Base-by-base conservation (phyloP, 2,797 vertebrate species). In the Lerista edwardsae region DNA sequence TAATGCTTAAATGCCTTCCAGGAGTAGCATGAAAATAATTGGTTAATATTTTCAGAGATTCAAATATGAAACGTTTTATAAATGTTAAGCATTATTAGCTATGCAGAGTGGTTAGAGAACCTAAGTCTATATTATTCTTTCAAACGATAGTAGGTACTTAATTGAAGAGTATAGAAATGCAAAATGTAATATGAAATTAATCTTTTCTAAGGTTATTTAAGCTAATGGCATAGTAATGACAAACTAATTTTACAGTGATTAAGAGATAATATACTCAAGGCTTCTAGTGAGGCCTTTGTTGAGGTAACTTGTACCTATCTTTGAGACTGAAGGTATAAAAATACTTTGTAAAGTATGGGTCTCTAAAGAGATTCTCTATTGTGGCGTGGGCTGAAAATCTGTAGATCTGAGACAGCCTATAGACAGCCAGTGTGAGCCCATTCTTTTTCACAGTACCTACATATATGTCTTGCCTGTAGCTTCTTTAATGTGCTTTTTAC, bases 231-330 rank as follows among this genome's bases (percentile, higher is more conserved):
- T 11, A 87, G 83, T 77, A 81, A 86, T 83, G 90, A 69, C 92
- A 89, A 88, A 77, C 88, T 93, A 92, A 91, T 93, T 92, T 92
- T 90, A 80, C 67, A 82, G 73, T 89, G 87, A 93, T 91, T 91
- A 93, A 91, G 79, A 91, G 84, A 89, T 65, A 78, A 67, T 80
- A 74, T 90, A 84, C 84, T 87, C 84, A 83, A 75, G 62, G 59
- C 67, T 92, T 62, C 77, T 69, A 89, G 3, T 86, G 87, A 90
- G 69, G 85, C 88, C 91, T 93, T 93, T 89, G 92, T 90, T 91
- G 84, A 87, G 64, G 71, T 64, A 88, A 80, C 85, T 85, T 90
- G 71, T 89, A 44, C 83, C 75, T 88, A 25, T 39, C 57, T 72
- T 91, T 91, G 62, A 92, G 79, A 77, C 86, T 81, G 80, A 91